A percentile compares a stretch with the other conserved stretches of the same genome.
Conservation (phyloP, 2,888 invertebrate genomes). For the Brenthis daphne region DNA sequence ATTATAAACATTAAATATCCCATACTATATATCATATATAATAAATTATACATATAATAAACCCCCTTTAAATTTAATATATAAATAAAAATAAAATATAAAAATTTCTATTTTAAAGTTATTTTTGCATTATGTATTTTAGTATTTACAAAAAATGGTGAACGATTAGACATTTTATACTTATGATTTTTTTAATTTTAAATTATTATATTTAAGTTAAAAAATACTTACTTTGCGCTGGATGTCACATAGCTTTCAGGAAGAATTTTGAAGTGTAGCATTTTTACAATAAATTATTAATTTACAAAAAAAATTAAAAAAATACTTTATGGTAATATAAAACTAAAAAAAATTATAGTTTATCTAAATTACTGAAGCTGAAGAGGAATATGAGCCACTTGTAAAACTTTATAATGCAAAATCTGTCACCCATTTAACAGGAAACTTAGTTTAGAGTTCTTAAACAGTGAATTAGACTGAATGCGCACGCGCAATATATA, state of each 20-base stretch:
- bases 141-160: too few species aligned
- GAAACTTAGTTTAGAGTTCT: constrained; percentile 47
- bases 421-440: constrained; percentile 78
- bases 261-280: constrained; percentile 70
- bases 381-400: constrained; percentile 80
- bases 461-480: constrained; percentile 50
- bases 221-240: constrained; percentile 65
- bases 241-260: constrained; percentile 73
- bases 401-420: constrained; percentile 70
- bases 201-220: constrained; percentile 1
- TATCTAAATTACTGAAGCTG: constrained; percentile 78
- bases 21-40: too few species aligned
- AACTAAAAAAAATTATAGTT: constrained; percentile 51
- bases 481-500: constrained; percentile 64
- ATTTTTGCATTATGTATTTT: too few species aligned
- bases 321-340: constrained; percentile 36
- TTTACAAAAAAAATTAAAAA: constrained; percentile 33
- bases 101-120: too few species aligned
- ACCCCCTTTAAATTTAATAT: too few species aligned
- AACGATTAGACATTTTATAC: too few species aligned
- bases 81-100: too few species aligned
- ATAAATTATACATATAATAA: too few species aligned
- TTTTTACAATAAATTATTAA: constrained; percentile 47
- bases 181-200: too few species aligned
- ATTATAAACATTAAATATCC: too few species aligned